Percentiles rank a stretch among this genome's conserved stretches.
These are phyloP conservation scores for Lepidurus apus DNA, from an alignment of 1,140 invertebrate genomes.

Conservation along the genomic window DNA sequence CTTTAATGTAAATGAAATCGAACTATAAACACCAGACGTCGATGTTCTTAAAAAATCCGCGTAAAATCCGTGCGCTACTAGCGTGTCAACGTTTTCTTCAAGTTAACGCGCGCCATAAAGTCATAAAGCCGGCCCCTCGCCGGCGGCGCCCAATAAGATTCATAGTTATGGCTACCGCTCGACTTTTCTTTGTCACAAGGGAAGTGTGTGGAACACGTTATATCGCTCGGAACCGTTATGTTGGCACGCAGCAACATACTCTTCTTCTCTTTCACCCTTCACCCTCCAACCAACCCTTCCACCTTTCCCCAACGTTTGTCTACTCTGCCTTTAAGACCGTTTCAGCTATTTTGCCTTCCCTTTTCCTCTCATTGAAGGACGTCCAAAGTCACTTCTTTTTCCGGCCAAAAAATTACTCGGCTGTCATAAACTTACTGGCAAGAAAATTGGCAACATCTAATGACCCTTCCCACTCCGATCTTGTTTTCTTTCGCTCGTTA, in stretches of 20 bases:
- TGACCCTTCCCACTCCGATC: neutral
- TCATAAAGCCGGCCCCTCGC: neutral
- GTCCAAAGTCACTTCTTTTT: neutral
- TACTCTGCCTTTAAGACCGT: neutral
- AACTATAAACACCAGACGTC: neutral
- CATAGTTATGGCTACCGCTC: neutral
- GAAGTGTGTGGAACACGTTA: slow-evolving; percentile 15
- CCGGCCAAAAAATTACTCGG: neutral
- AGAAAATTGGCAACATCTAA: slow-evolving; percentile 9
- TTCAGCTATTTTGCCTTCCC: slow-evolving; percentile 7
- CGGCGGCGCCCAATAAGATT: slow-evolving; percentile 17
- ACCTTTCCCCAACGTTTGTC: neutral
- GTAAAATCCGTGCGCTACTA: neutral
- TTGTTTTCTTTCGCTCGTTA: neutral
- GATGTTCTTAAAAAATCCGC: neutral
- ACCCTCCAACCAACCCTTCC: neutral
- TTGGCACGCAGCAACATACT: neutral
- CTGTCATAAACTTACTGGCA: neutral
- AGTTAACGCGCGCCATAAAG: neutral
- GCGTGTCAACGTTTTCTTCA: neutral
- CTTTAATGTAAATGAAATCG: neutral
- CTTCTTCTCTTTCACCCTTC: neutral
- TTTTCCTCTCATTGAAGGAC: neutral
- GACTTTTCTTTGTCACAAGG: slow-evolving; percentile 5
- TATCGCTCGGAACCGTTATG: neutral